Base-by-base conservation (phyloP, 2,888 invertebrate species). In the Elysia crispata region DNA sequence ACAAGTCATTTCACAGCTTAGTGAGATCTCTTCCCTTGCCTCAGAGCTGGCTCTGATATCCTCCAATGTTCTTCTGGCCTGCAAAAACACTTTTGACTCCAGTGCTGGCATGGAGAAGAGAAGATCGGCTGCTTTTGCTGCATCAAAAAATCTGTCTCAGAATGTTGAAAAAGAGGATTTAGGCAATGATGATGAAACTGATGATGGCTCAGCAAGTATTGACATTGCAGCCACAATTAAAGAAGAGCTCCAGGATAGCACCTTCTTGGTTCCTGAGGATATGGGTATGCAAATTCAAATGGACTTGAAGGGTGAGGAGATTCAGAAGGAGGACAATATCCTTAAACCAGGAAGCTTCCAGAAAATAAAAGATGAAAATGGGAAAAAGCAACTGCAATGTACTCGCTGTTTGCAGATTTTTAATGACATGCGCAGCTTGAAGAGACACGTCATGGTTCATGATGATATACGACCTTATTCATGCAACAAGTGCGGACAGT, bases 381-480 rank as follows among this genome's bases (percentile, higher is more conserved):
- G 74, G 25, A 60, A 64, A n/a, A 79, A 79, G 15, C 41, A 54
- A 20, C 5, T 79, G 54, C 57, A 74, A 50, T 79, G 79, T 50
- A 5, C 50, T n/a, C 74, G 67, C 1, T 79, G 79, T 54, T 33
- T 66, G 31, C 8, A 74, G 33, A 60, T 70, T 1, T 76, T 80
- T 25, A 75, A 74, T 0, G 80, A 80, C 49, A 60, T 49, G 20
- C 69, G 76, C 41, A 80, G 80, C 54, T 70, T 80, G 62, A 80
- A 80, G 76, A 75, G 80, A 1, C 80, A 80, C 30, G n/a, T 76
- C 6, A 49, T 80, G 70, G 70, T 62, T 3, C 80, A 80, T 70
- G 76, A 76, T 76, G 64, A 80, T 30, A 70, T 80, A 25, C n/a
- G 80, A 1, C 80, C 76, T 0, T 80, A 76, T 67, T 25, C 50